Evolutionary conservation across 2,888 invertebrate genomes (phyloP).

Genomic region (Mimumesa dahlbomi): DNA sequence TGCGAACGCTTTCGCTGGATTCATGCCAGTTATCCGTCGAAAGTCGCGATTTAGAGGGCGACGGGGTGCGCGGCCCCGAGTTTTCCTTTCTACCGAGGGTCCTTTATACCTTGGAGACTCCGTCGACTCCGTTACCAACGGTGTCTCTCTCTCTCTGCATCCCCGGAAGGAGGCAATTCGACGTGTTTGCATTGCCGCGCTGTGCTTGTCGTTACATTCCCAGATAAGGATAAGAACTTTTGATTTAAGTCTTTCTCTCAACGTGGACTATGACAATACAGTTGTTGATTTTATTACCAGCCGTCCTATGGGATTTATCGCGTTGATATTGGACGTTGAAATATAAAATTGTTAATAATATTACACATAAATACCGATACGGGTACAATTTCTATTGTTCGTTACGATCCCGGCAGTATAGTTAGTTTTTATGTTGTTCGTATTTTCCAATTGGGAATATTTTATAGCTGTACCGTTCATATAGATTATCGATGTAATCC

Average conservation of each 20-base stretch:
- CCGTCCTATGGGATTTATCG: no score
- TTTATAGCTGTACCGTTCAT: no score
- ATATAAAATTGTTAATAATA: no score
- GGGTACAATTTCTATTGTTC: no score
- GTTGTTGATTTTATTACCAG: no score
- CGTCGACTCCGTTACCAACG: slow-evolving; percentile 34
- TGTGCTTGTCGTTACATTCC: not conserved
- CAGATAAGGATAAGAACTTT: slow-evolving; percentile 28
- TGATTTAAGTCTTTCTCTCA: slow-evolving; percentile 8
- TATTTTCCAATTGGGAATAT: no score
- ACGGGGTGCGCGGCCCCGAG: slow-evolving; percentile 9
- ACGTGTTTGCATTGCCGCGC: slow-evolving; percentile 25
- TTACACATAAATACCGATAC: no score
- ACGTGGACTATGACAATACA: no score
- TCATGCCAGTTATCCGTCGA: slow-evolving; percentile 44
- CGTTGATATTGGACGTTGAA: no score
- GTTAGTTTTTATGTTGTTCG: no score
- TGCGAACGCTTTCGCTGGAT: slow-evolving; percentile 43
- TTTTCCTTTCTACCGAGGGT: slow-evolving; percentile 38
- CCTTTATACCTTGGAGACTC: slow-evolving; percentile 37
- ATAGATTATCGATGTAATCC: no score
- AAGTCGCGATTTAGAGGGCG: slow-evolving; percentile 46
- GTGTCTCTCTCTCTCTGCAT: slow-evolving; percentile 15
- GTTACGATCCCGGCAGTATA: no score
- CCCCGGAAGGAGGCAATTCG: slow-evolving; percentile 41